Base-by-base conservation (phyloP, 1,140 invertebrate species). In the Bombus terrestris region DNA sequence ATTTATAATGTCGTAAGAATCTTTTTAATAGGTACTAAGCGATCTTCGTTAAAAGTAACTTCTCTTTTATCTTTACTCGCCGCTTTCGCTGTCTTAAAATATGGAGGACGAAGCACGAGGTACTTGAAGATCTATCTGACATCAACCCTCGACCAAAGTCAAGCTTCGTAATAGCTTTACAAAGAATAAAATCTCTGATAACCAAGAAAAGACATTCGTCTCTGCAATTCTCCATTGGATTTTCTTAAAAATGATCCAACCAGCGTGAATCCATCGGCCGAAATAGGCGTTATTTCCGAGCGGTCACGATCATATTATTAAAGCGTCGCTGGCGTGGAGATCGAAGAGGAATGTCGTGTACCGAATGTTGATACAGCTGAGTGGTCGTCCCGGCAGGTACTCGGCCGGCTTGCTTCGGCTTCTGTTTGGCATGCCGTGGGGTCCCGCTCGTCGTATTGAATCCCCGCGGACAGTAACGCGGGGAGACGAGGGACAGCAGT, bases 281-380 rank as follows among this genome's bases (percentile, higher is more conserved):
- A 25, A 47, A 59, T 28, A 57, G 78, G 85, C 80, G 88, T 89
- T 86, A 89, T 81, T 85, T 82, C 81, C 66, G 53, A 78, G 64
- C 85, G 64, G 41, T 47, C 77, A 71, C 86, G 88, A 90, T 90
- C 83, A 87, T 90, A 90, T 90, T 90, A 90, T 90, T 90, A 89
- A 90, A 90, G 88, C 82, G 72, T 85, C 66, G 83, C 81, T 81
- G 92, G 68, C 86, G 87, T 73, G 85, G 89, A 92, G 92, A 93
- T 93, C 92, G 92, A 93, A 95, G 92, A 95, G 94, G 94, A 95
- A 95, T 95, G 94, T 95, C 94, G 92, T 95, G 94, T 95, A 95
- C 92, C 91, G 89, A 91, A 92, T 95, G 94, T 95, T 95, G 94
- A 95, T 95, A 95, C 94, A 95, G 95, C 95, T 95, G 95, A 95